Base-by-base conservation (phyloP, 2,888 invertebrate genomes). In the Pediacus dermestoides region DNA sequence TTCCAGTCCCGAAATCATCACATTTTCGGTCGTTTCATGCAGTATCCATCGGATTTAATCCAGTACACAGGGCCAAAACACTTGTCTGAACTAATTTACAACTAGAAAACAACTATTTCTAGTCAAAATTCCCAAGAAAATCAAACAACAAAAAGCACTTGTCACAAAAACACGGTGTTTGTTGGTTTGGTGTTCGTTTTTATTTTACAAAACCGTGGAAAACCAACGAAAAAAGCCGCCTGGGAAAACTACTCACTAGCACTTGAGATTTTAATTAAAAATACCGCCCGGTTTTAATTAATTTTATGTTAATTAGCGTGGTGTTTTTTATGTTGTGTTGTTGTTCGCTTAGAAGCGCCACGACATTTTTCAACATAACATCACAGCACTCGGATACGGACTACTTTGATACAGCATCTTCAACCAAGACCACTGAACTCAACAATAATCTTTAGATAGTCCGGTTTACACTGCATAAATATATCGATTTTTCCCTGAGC, bases 371-470 rank as follows among this genome's bases (percentile, higher is more conserved):
- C 31, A 12, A 31, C 28, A 39, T 31, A 30, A 39, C 42, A 39
- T 7, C 21, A 37, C 48, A 30, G 32, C 37, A 16, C 36, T 36
- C 40, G 42, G 33, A 39, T 43, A 39, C 39, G 42, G 43, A 50
- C 47, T 50, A 45, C 46, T 46, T 50, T 43, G 43, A 47, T 47
- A 45, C 50, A 50, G 50, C 50, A 47, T 50, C 50, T 50, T 28
- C 28, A 28, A 28, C 47, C 39, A 47, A 50, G 50, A 50, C 50
- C 50, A 50, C 47, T 50, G 50, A 50, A 50, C 50, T 50, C 50
- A 25, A 50, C 50, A 50, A 46, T 50, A 47, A 50, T 50, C 50
- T 50, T 50, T 50, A 47, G 33, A 34, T 41, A 37, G 46, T 41
- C 50, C 21, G 43, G 30, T 47, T 50, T 26, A 50, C 47, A 35